A percentile compares a stretch with the other conserved stretches of the same genome.
These are phyloP conservation scores for Mesopsocus fuscifrons DNA, from an alignment of 2,888 invertebrate genomes.

Conservation along the genomic window DNA sequence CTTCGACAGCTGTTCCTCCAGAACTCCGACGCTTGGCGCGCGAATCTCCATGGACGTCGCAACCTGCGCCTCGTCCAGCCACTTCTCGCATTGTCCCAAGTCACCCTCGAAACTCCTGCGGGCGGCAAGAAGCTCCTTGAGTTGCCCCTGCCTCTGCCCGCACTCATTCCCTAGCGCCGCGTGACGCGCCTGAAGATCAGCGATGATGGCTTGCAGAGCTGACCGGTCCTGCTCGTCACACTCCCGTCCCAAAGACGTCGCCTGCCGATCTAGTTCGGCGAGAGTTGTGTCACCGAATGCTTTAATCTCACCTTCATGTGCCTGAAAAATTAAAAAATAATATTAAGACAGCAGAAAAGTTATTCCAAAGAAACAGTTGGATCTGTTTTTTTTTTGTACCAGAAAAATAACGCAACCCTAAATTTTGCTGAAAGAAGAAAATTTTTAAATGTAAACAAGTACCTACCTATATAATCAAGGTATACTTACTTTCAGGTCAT, in stretches of 20 bases:
- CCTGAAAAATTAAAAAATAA: conserved; percentile 21
- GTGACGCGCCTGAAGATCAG: conserved; percentile 15
- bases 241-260: conserved; percentile 56
- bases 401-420: too few species aligned
- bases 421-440: too few species aligned
- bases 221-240: conserved; percentile 41
- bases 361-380: neutral
- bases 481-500: conserved; percentile 14
- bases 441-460: too few species aligned
- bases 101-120: conserved; percentile 67
- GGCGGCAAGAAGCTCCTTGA: conserved; percentile 53
- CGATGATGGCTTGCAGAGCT: conserved; percentile 19
- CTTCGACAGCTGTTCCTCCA: conserved; percentile 76
- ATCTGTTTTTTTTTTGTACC: too few species aligned
- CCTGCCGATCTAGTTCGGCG: conserved; percentile 55
- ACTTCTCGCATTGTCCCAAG: conserved; percentile 60
- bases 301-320: conserved; percentile 54
- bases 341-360: neutral
- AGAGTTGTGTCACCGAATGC: conserved; percentile 57
- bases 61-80: conserved; percentile 81
- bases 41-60: conserved; percentile 64
- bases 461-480: too few species aligned
- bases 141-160: conserved; percentile 46
- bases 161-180: conserved; percentile 29
- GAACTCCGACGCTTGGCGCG: conserved; percentile 56